Evolutionary conservation across 2,888 invertebrate species (phyloP).

Genomic region (Dolichomitus sp.): DNA sequence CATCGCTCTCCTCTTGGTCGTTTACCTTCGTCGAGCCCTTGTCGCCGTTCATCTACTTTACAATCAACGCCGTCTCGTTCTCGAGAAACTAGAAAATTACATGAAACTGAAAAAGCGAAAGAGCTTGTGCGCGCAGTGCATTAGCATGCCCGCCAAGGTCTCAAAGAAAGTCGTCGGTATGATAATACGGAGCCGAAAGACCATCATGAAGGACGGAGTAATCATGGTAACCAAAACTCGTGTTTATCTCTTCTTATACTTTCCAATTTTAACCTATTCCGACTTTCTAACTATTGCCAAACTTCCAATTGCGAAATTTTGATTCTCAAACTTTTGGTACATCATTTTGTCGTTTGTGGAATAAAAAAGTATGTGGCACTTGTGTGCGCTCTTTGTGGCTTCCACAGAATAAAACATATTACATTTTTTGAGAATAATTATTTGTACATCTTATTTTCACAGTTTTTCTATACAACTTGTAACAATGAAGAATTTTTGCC

Average conservation of each 20-base stretch:
- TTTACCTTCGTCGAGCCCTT: conserved; percentile 15
- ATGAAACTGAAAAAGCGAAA: conserved; percentile 86
- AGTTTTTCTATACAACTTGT: background rate
- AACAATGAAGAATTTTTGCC: background rate
- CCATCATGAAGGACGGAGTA: conserved; percentile 95
- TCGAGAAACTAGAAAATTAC: conserved; percentile 70
- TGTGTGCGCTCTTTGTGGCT: background rate
- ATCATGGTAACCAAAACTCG: conserved; percentile 90
- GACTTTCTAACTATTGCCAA: background rate
- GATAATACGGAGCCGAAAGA: conserved; percentile 95
- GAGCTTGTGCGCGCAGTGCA: conserved; percentile 85
- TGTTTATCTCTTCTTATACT: conserved; percentile 8
- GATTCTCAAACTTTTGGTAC: background rate
- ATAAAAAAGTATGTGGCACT: background rate
- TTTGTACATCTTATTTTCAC: background rate
- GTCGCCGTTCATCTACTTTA: conserved; percentile 14
- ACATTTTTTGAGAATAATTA: background rate
- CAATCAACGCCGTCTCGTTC: background rate
- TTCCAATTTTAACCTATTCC: background rate
- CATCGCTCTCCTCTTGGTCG: conserved; percentile 31
- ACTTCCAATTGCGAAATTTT: background rate
- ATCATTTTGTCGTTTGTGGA: background rate
- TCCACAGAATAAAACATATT: too few species aligned
- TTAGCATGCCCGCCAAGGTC: conserved; percentile 90
- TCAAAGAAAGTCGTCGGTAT: conserved; percentile 95